Evolutionary conservation across 2,113 vertebrate species (phyloP).

Genomic region (Cardinalis cardinalis): DNA sequence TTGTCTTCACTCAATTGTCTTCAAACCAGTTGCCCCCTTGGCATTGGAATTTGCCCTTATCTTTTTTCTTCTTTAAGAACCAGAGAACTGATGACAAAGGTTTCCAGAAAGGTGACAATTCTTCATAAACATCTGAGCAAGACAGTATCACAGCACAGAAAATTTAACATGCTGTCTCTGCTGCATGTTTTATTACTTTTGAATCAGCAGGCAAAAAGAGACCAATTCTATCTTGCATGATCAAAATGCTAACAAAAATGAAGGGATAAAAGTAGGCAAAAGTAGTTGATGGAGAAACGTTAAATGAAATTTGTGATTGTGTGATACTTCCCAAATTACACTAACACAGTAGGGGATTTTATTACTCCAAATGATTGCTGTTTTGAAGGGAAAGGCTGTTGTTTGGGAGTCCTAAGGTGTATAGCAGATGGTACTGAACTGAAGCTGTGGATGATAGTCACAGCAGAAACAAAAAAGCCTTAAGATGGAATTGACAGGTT

Average conservation of each 20-base stretch:
- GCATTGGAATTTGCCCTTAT: background rate
- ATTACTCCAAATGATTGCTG: constrained; percentile 20
- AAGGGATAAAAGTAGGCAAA: constrained; percentile 16
- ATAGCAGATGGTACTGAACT: constrained; percentile 53
- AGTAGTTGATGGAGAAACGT: constrained; percentile 8
- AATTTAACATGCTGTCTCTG: background rate
- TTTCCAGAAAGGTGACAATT: background rate
- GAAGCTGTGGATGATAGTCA: constrained; percentile 12
- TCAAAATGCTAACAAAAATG: constrained; percentile 35
- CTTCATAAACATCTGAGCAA: background rate
- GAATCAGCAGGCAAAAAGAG: background rate
- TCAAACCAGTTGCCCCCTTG: background rate
- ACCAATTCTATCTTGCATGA: background rate
- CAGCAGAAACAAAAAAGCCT: background rate
- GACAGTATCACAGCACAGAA: background rate
- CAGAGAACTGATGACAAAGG: background rate
- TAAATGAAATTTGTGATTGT: constrained; percentile 29
- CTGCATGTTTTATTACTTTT: background rate
- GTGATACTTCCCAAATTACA: constrained; percentile 32
- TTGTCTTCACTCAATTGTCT: background rate
- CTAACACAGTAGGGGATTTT: constrained; percentile 10
- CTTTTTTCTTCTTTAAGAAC: background rate
- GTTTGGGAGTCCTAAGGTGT: constrained; percentile 38
- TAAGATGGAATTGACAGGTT: constrained; percentile 33
- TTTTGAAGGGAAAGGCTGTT: constrained; percentile 1